A percentile compares a stretch with the other conserved stretches of the same genome.
Conservation (phyloP, 2,113 vertebrate genomes). For the Uropsilus gracilis region DNA sequence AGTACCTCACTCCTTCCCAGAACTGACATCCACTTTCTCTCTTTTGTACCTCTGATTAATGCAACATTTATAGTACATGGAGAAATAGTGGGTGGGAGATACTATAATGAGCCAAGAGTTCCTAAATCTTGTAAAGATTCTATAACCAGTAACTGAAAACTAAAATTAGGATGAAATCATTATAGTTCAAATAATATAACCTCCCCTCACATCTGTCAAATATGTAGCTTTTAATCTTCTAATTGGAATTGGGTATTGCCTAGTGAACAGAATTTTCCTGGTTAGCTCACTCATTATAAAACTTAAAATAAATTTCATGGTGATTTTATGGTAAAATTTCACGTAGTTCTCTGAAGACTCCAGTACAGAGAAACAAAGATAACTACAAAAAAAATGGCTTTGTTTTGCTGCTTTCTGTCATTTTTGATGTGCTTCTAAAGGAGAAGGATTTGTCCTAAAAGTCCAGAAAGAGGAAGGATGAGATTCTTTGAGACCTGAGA, state of each 20-base stretch:
- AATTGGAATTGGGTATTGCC: background rate
- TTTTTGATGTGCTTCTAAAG: background rate
- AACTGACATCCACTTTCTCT: conserved; percentile 46
- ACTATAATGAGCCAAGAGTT: conserved; percentile 33
- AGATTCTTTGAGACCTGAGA: background rate
- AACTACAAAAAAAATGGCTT: background rate
- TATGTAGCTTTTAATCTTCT: conserved; percentile 20
- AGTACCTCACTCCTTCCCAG: conserved; percentile 52
- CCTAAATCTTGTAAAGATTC: conserved; percentile 65
- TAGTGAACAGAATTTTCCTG: background rate
- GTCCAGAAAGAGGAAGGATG: background rate
- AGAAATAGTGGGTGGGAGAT: background rate
- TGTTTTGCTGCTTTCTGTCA: background rate
- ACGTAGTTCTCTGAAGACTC: background rate
- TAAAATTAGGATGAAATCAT: conserved; percentile 69
- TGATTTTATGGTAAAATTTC: conserved; percentile 35
- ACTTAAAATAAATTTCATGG: conserved; percentile 8
- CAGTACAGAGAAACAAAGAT: background rate
- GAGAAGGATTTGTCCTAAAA: background rate
- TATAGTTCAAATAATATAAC: conserved; percentile 64
- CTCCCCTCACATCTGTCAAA: conserved; percentile 59
- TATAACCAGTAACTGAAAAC: conserved; percentile 46
- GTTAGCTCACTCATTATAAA: background rate
- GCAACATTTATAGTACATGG: conserved; percentile 66
- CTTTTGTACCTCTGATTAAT: conserved; percentile 67